Base-by-base conservation (phyloP, 2,888 invertebrate genomes). In the Malachius bipustulatus region DNA sequence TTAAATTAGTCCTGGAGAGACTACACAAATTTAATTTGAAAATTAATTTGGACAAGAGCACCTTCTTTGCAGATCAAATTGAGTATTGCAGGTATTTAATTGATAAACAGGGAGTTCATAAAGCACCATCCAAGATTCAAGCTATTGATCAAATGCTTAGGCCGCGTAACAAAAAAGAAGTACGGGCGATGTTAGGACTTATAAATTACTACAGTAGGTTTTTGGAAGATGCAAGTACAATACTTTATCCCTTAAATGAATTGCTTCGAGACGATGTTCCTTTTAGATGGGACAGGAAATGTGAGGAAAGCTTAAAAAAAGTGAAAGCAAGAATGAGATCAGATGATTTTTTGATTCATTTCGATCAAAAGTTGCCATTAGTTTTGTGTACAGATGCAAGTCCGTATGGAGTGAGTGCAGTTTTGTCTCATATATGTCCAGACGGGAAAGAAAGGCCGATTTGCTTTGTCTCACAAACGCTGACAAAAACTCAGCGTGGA, bases 361-460 rank as follows among this genome's bases (percentile, higher is more conserved):
- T 47, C 30, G 41, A 55, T 32, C 43, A 49, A 6, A 44, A 46
- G 8, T 35, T 47, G 26, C 47, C 47, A 1, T 10, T 56, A 3
- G n/a, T 48, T 14, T 29, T 55, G 14, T 47, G 49, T 2, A 43
- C 42, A 1, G 52, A 56, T 41, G 53, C 54, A 6, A 43, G 42
- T 10, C 44, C 46, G 3, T 42, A 38, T 14, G 51, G 46, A 1
- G 46, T 52, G 4, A 50, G 49, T 1, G 53, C 60, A 3, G 57
- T 60, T 3, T 34, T 59, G 9, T 49, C 49, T 3, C 56, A 60
- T 36, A 42, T 43, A 16, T 48, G 43, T 31, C 38, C 41, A 13
- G 51, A 59, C 43, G 56, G 55, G 6, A 38, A 39, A 11, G 59
- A 61, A 37, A 41, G 50, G 28, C 60, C 57, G 3, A 51, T 62